Percentiles rank a stretch among this genome's conserved stretches.
Conservation (phyloP, 2,113 vertebrate species). For the Hippocampus guttulatus region DNA sequence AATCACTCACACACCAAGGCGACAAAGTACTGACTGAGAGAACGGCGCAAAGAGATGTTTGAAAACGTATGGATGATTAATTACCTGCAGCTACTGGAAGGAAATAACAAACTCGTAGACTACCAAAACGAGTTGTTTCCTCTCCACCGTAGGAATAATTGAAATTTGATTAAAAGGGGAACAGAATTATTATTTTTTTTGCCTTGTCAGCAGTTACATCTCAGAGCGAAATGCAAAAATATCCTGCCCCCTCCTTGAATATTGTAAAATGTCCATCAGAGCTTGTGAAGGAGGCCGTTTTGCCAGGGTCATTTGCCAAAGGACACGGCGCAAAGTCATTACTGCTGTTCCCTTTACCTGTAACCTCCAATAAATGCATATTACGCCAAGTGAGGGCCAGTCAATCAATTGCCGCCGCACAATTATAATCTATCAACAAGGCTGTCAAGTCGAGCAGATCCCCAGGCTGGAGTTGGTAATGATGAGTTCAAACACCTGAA, state of each 20-base stretch:
- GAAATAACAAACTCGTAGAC: slow-evolving; percentile 63
- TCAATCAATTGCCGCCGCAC: slow-evolving; percentile 64
- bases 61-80: slow-evolving; percentile 74
- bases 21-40: slow-evolving; percentile 61
- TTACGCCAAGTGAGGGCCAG: slow-evolving; percentile 57
- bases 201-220: slow-evolving; percentile 65
- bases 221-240: slow-evolving; percentile 58
- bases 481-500: slow-evolving; percentile 72
- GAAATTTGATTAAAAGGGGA: slow-evolving; percentile 74
- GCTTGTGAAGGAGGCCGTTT: slow-evolving; percentile 26
- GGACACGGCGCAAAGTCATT: slow-evolving; percentile 67
- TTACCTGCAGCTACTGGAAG: slow-evolving; percentile 63
- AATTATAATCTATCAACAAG: slow-evolving; percentile 70
- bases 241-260: slow-evolving; percentile 47
- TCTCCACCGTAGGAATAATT: slow-evolving; percentile 64
- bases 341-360: slow-evolving; percentile 57
- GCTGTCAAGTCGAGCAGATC: slow-evolving; percentile 64
- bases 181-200: slow-evolving; percentile 56
- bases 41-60: slow-evolving; percentile 60
- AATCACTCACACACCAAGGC: slow-evolving; percentile 70
- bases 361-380: slow-evolving; percentile 69
- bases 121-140: slow-evolving; percentile 54
- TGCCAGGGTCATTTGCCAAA: slow-evolving; percentile 62
- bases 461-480: slow-evolving; percentile 67
- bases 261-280: slow-evolving; percentile 58